Base-by-base conservation (phyloP, 1,140 invertebrate species). In the Bicyclus anynana region DNA sequence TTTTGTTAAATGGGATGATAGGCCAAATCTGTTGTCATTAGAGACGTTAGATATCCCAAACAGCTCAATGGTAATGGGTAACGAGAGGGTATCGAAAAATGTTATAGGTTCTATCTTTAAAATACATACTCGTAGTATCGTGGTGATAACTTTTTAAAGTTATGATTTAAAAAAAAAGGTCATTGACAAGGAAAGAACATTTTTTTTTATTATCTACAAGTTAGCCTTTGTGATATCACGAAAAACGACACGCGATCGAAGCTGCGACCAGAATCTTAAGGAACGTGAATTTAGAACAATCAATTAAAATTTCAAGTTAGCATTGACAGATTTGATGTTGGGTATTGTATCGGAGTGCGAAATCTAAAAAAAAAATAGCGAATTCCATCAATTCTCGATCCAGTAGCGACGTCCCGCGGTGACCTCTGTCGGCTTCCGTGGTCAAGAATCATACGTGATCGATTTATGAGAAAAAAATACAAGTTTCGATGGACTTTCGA, bases 1-100 rank as follows among this genome's bases (percentile, higher is more conserved):
- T 40, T 47, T 29, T 60, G 21, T 47, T 29, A 26, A 47, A 26
- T 17, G 44, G 17, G 56, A 61, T 60, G 27, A 47, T 57, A 47
- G 42, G 48, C 47, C 29, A 46, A 52, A 29, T 55, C 27, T 52
- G 23, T 55, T 53, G 23, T 52, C 42, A 35, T 29, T 49, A 48
- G 16, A 7, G 17, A 13, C 5, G 37, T 12, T 12, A 13, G 4
- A 14, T 17, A 5, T 17, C 17, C 5, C 5, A 7, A 40, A 40
- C 17, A 18, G 37, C 13, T 18, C 14, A 40, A 40, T 40, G 37
- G 17, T 17, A 37, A 37, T 9, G 35, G 35, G 4, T 27, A 9
- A 0, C 5, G 10, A 27, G 5, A 27, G 1, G n/a, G n/a, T n/a
- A n/a, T 27, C 35, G 13, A 37, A 37, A n/a, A 9, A n/a, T 37